Percentiles rank a stretch among this genome's conserved stretches.
These are phyloP conservation scores for Sander vitreus DNA, from an alignment of 2,113 vertebrate genomes.

Conservation along the genomic window DNA sequence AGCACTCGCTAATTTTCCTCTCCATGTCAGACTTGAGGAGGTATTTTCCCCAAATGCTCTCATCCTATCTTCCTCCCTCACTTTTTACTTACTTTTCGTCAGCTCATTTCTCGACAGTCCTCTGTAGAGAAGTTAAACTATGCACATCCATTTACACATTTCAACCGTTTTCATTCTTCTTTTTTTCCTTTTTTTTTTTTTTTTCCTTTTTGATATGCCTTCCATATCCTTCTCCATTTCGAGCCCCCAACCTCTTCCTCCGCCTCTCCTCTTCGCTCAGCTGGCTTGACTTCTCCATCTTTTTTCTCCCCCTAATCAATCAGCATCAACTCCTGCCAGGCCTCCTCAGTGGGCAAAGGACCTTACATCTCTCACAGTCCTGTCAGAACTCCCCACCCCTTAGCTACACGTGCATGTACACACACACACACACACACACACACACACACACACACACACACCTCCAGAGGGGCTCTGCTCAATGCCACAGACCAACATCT, in stretches of 20 bases:
- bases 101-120: neutral
- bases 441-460: slow-evolving; percentile 10
- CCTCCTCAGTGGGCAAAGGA: slow-evolving; percentile 73
- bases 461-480: slow-evolving; percentile 51
- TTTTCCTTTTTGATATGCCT: neutral
- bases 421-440: slow-evolving; percentile 8
- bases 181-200: too few species aligned
- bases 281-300: slow-evolving; percentile 56
- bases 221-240: neutral
- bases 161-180: neutral
- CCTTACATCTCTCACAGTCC: slow-evolving; percentile 73
- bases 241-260: neutral
- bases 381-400: slow-evolving; percentile 62
- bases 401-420: slow-evolving; percentile 12
- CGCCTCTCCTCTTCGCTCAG: slow-evolving; percentile 21
- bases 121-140: slow-evolving; percentile 11
- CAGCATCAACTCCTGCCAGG: slow-evolving; percentile 74
- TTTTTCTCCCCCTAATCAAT: slow-evolving; percentile 71
- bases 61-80: neutral
- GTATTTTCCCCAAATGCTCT: neutral
- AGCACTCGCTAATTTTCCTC: neutral
- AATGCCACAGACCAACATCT: slow-evolving; percentile 57
- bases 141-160: slow-evolving; percentile 37
- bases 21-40: neutral
- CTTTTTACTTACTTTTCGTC: neutral